phyloP scores from a whole-genome alignment of 2,797 vertebrate genomes.

The Setipinna tenuifilis region DNA sequence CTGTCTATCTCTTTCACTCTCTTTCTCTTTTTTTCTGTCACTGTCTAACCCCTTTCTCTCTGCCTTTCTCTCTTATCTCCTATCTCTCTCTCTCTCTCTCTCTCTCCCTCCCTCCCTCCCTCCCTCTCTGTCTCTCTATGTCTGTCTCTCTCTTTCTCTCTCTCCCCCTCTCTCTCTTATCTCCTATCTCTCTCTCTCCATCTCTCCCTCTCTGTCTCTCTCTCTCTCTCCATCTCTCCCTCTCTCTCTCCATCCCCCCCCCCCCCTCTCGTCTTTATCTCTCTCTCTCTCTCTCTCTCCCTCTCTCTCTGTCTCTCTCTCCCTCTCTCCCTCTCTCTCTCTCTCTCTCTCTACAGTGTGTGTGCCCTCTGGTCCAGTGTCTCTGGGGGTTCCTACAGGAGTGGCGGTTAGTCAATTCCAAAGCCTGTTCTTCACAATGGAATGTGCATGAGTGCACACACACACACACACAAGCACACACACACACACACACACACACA shows the following conservation, averaged over 20 bases:
- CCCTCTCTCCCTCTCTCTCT: not conserved
- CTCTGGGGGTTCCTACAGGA: not conserved
- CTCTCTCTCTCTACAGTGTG: not conserved
- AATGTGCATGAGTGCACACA: not conserved
- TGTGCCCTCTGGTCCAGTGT: not conserved
- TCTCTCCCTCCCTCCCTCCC: no score
- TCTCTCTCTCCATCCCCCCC: not conserved
- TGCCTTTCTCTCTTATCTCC: not conserved
- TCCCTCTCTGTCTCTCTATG: not conserved
- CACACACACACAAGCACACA: not conserved
- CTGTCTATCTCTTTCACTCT: not conserved
- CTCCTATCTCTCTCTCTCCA: no score
- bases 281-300: no score
- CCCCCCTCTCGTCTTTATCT: not conserved
- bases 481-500: not conserved
- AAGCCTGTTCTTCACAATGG: constrained; percentile 3
- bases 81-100: not conserved
- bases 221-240: not conserved
- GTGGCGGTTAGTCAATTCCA: not conserved
- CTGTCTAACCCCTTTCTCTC: not conserved
- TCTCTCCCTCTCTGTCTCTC: not conserved
- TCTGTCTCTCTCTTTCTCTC: not conserved
- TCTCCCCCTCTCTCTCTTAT: not conserved
- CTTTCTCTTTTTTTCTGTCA: not conserved
- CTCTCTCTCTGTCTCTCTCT: not conserved